Evolutionary conservation across 1,140 invertebrate genomes (phyloP), one percentile per base, ranked within the genome.

Genomic region (Drosophila gunungcola): DNA sequence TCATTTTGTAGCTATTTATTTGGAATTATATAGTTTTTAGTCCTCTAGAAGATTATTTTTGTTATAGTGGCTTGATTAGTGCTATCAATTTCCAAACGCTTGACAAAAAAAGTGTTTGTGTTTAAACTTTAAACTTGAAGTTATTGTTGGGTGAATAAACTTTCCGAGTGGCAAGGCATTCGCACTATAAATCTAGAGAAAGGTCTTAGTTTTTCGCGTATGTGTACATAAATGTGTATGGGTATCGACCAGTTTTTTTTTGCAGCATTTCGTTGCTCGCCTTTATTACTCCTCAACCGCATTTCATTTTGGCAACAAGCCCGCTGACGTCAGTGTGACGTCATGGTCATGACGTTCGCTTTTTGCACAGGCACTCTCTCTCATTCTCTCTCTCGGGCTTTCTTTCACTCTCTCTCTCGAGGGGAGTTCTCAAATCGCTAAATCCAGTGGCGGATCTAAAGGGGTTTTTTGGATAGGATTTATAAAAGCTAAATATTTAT

Each of bases 241-340:
- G n/a, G 3, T 41, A 70, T 70, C 51, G 49, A 68, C 55, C 29
- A 41, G 42, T 9, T 3, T 4, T 32, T 57, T 32, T 58, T 70
- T 41, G 68, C 52, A 49, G 32, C 36, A 56, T 49, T 69, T 21
- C 63, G 5, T 16, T 36, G 45, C 36, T 42, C 60, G 45, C 58
- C 25, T 49, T 63, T 9, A 29, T 48, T 41, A 13, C 43, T 42
- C n/a, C 45, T 12, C 16, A 65, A 1, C 29, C 13, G 55, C n/a
- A 11, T 38, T 74, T 42, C 58, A 53, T 77, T 76, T 77, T 77
- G 73, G 73, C 73, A 69, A 55, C 53, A 42, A 49, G 84, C 57
- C 58, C 49, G 13, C 80, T 89, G 80, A 88, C 83, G 83, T 88
- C 83, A 88, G 60, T 42, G 57, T 88, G 79, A 83, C 76, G 80